Evolutionary conservation across 2,113 vertebrate genomes (phyloP).

Genomic region (Noctilio leporinus): DNA sequence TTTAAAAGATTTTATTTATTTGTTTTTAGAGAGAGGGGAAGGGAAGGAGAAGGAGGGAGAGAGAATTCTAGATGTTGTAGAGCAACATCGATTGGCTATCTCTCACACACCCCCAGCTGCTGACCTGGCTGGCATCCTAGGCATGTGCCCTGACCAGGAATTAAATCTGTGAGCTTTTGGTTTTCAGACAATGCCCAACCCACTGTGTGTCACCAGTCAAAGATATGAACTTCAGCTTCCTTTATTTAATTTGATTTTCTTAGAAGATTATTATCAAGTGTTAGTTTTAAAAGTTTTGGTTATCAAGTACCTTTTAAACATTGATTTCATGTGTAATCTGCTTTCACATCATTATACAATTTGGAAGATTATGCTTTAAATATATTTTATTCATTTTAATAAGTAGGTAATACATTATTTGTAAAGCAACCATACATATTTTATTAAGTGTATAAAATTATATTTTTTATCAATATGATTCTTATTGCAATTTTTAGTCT

Average conservation of each 20-base stretch:
- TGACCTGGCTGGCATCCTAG: too few species aligned
- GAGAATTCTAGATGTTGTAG: too few species aligned
- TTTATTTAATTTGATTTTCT: slow-evolving; percentile 5
- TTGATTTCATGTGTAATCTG: background rate
- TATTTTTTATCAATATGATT: background rate
- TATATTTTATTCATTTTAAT: slow-evolving; percentile 10
- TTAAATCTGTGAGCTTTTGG: too few species aligned
- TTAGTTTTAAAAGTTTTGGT: background rate
- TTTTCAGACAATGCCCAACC: too few species aligned
- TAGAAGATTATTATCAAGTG: background rate
- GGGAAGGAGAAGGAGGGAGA: too few species aligned
- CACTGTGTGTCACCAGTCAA: too few species aligned
- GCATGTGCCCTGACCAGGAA: too few species aligned
- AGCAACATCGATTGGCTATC: too few species aligned
- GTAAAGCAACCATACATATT: background rate
- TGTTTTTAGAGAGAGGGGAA: too few species aligned
- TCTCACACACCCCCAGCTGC: too few species aligned
- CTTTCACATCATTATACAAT: background rate
- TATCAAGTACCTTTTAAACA: background rate
- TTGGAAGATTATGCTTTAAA: background rate
- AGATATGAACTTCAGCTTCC: background rate
- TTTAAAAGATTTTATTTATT: too few species aligned
- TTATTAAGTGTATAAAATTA: background rate
- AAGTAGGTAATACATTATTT: background rate
- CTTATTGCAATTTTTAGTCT: background rate